phyloP scores from a whole-genome alignment of 1,140 invertebrate species.

The Antheraea mylitta region DNA sequence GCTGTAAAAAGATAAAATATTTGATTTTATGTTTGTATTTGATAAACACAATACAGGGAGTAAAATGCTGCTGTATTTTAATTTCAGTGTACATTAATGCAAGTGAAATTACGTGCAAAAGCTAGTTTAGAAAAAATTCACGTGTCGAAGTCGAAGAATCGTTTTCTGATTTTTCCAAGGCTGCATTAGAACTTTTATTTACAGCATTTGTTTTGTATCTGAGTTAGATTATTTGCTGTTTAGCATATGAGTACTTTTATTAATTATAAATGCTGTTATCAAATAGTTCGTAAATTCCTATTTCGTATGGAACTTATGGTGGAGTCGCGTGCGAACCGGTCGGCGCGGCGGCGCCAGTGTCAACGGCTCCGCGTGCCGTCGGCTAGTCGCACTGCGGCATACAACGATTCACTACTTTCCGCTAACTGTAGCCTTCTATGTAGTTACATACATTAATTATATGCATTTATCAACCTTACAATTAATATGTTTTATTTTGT shows the following conservation, averaged over 20 bases:
- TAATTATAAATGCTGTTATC: conserved; percentile 4
- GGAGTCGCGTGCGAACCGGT: conserved; percentile 48
- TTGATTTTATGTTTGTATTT: too few relatives aligned
- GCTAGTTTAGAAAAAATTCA: too few relatives aligned
- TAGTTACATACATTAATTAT: not conserved
- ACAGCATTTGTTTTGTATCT: too few relatives aligned
- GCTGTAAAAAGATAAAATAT: too few relatives aligned
- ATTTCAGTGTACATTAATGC: too few relatives aligned
- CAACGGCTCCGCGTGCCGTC: conserved; percentile 42
- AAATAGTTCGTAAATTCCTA: conserved; percentile 28
- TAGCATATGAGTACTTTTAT: not conserved
- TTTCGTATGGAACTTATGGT: too few relatives aligned
- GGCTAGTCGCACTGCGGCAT: conserved; percentile 54
- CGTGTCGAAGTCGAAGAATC: too few relatives aligned
- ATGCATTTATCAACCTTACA: not conserved
- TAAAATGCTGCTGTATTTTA: too few relatives aligned
- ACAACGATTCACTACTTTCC: conserved; percentile 11
- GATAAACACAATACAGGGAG: too few relatives aligned
- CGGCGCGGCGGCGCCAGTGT: conserved; percentile 54
- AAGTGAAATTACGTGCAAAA: too few relatives aligned
- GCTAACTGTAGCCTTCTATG: conserved; percentile 6
- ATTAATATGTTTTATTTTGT: not conserved
- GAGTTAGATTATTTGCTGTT: not conserved
- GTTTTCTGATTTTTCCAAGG: too few relatives aligned
- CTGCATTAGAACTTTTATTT: too few relatives aligned